Evolutionary conservation across 1,140 invertebrate genomes (phyloP).

Genomic region (Leptopilina clavipes): DNA sequence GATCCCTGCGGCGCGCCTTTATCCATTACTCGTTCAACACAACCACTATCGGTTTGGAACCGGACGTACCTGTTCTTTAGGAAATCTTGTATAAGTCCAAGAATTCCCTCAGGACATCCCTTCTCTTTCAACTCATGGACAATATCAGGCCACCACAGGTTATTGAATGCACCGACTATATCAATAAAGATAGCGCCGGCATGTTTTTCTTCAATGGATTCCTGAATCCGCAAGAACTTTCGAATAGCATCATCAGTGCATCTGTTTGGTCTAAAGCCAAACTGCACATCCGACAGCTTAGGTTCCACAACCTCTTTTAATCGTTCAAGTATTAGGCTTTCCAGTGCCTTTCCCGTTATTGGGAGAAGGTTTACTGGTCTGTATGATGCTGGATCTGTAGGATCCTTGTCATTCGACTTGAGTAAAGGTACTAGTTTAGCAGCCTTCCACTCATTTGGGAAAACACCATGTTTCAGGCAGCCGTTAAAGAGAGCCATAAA

Average conservation of each 20-base stretch:
- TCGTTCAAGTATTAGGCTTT: conserved; percentile 58
- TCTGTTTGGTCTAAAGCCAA: conserved; percentile 55
- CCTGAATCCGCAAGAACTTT: conserved; percentile 42
- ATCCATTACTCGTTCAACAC: conserved; percentile 47
- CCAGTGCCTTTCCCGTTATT: conserved; percentile 65
- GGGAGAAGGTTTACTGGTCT: conserved; percentile 56
- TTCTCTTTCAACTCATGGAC: conserved; percentile 50
- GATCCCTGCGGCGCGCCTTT: conserved; percentile 73
- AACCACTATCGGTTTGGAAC: conserved; percentile 40
- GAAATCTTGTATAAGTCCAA: conserved; percentile 60
- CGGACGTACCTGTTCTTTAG: conserved; percentile 56
- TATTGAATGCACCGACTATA: conserved; percentile 73
- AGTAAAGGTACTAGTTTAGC: conserved; percentile 60
- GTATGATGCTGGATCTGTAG: conserved; percentile 58
- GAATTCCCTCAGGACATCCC: conserved; percentile 49
- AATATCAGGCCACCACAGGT: conserved; percentile 67
- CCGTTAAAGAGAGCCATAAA: background rate
- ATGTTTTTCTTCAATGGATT: conserved; percentile 49
- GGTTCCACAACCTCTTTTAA: conserved; percentile 21
- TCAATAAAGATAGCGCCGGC: conserved; percentile 65
- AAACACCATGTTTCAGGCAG: conserved; percentile 56
- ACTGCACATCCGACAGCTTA: conserved; percentile 56
- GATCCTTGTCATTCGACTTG: conserved; percentile 63
- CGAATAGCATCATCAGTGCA: conserved; percentile 65
- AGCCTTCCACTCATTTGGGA: conserved; percentile 67